Evolutionary conservation across 2,888 invertebrate genomes (phyloP), one percentile per base, ranked within the genome.

Genomic region (Drosophila seclusa): DNA sequence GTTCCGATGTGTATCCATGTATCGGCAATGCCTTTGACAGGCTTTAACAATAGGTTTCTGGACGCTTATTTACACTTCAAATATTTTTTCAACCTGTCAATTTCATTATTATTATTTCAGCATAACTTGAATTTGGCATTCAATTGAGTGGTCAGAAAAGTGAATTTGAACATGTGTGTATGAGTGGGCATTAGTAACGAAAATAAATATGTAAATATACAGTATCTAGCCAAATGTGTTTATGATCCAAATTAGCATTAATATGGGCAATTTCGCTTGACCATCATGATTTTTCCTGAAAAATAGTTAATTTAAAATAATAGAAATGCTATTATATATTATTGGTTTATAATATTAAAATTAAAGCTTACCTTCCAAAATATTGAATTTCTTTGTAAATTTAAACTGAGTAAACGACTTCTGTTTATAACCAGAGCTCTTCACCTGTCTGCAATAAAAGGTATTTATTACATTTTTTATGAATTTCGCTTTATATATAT

Each of bases 61-160:
- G 10, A 68, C 57, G 60, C 77, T 73, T 88, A 86, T 83, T 83
- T 86, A 70, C 83, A 86, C 89, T 78, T 80, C 80, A 71, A 68
- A 68, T 73, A 72, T 66, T 60, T 76, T 70, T 36, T 48, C 29
- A 42, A 36, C 36, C 68, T 78, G 78, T 78, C 76, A 75, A 54
- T 63, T 66, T 34, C 36, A 34, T 4, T 32, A 32, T 32, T 74
- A 64, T 54, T 69, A 53, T 58, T 36, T 58, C n/a, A 49, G 52
- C 48, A 60, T 29, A 53, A 54, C 70, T 71, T 53, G 59, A 68
- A 76, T 62, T 65, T 71, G 57, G 24, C 45, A 59, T 61, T 65
- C 76, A 58, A 79, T 79, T 70, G 80, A 75, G 50, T 74, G 65
- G 29, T 59, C 75, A 66, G 49, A 65, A 52, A 67, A 52, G 32